These are phyloP conservation scores for Trypoxylon attenuatum DNA, from an alignment of 2,888 invertebrate species.

Conservation along the genomic window DNA sequence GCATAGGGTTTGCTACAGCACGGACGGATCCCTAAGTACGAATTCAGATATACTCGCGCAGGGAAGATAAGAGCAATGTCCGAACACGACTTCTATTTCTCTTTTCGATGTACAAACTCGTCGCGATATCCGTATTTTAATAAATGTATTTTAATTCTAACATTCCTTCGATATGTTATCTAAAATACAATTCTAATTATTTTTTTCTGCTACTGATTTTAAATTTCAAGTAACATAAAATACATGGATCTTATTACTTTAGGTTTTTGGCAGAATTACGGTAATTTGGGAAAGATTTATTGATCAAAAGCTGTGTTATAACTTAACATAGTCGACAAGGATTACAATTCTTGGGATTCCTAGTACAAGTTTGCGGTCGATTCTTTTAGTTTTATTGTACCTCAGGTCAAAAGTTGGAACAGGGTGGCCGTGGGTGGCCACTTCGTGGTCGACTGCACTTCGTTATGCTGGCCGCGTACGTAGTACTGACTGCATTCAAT, in stretches of 20 bases:
- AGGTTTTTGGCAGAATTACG: too few relatives aligned
- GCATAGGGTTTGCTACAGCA: slow-evolving; percentile 48
- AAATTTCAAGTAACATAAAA: too few relatives aligned
- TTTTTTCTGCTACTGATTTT: too few relatives aligned
- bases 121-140: background rate
- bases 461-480: slow-evolving; percentile 36
- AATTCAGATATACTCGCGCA: slow-evolving; percentile 50
- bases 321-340: too few relatives aligned
- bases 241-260: too few relatives aligned
- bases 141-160: background rate
- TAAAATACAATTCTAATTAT: too few relatives aligned
- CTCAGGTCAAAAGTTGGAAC: slow-evolving; percentile 9
- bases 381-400: too few relatives aligned
- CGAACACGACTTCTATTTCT: slow-evolving; percentile 4
- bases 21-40: slow-evolving; percentile 51
- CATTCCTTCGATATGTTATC: background rate
- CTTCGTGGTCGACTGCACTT: slow-evolving; percentile 30
- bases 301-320: too few relatives aligned
- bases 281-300: too few relatives aligned
- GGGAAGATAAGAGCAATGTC: slow-evolving; percentile 25
- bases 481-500: slow-evolving; percentile 22
- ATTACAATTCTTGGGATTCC: too few relatives aligned
- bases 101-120: slow-evolving; percentile 1
- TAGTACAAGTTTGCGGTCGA: too few relatives aligned
- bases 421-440: background rate